phyloP scores from a whole-genome alignment of 2,113 vertebrate genomes.

The Anarhynchus alexandrinus region DNA sequence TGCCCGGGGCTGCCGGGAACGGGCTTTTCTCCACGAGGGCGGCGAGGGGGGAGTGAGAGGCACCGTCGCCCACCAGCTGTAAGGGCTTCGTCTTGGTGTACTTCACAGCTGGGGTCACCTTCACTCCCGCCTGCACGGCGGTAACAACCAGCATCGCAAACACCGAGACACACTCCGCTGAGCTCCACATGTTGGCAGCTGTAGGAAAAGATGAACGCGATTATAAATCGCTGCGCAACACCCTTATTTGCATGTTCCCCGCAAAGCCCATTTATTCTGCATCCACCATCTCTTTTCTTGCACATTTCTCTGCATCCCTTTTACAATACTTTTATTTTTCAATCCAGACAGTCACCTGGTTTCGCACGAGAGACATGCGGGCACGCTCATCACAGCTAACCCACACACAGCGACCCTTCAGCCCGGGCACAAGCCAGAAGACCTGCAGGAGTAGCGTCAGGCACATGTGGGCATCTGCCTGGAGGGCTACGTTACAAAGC shows the following conservation, averaged over 20 bases:
- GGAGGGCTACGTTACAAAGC: neutral
- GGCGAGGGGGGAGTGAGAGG: constrained; percentile 19
- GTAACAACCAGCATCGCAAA: constrained; percentile 55
- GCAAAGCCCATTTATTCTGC: neutral
- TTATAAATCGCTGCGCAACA: neutral
- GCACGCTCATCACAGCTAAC: neutral
- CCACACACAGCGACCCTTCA: neutral
- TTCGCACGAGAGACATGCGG: neutral
- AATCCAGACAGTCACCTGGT: neutral
- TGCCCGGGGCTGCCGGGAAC: neutral
- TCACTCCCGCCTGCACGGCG: constrained; percentile 50
- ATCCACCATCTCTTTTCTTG: neutral
- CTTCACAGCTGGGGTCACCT: constrained; percentile 82
- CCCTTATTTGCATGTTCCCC: neutral
- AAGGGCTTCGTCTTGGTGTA: constrained; percentile 82
- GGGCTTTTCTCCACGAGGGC: constrained; percentile 42
- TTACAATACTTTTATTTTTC: neutral
- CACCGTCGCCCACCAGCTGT: constrained; percentile 37
- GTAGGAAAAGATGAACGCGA: neutral
- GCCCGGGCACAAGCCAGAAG: neutral
- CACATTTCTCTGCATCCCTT: neutral
- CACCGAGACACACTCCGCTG: constrained; percentile 36
- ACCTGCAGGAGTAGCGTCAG: neutral
- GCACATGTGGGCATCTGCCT: neutral
- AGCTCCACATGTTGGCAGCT: constrained; percentile 80